A percentile compares a stretch with the other conserved stretches of the same genome.
phyloP scores from a whole-genome alignment of 2,797 vertebrate species.

The Protosalanx chinensis region DNA sequence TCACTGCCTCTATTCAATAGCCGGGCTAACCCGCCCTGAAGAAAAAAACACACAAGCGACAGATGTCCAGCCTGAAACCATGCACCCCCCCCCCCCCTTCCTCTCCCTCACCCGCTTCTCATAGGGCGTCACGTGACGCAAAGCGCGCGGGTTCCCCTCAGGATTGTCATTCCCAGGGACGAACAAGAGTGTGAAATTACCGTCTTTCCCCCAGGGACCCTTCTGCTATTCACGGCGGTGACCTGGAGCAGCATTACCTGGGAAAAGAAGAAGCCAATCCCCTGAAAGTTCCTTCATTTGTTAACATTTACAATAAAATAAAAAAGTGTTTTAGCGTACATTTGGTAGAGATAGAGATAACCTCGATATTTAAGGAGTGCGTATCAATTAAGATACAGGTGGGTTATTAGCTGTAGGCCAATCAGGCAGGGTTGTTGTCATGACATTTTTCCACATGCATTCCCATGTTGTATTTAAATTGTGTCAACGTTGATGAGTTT shows the following conservation, averaged over 20 bases:
- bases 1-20: constrained; percentile 83
- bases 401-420: neutral
- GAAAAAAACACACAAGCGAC: constrained; percentile 66
- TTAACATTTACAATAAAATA: too few species aligned
- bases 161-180: constrained; percentile 68
- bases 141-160: constrained; percentile 36
- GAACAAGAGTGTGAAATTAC: constrained; percentile 72
- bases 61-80: constrained; percentile 85
- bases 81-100: constrained; percentile 61
- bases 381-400: neutral
- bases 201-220: constrained; percentile 68
- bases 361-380: neutral
- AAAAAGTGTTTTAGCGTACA: too few species aligned
- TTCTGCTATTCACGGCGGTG: constrained; percentile 43
- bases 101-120: constrained; percentile 38
- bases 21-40: constrained; percentile 65
- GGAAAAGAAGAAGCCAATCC: constrained; percentile 45
- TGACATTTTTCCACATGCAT: neutral
- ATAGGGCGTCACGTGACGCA: constrained; percentile 50
- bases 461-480: neutral
- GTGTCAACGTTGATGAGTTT: neutral
- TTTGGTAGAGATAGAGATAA: neutral
- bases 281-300: constrained; percentile 8
- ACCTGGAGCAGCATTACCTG: constrained; percentile 55
- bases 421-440: neutral